phyloP scores from a whole-genome alignment of 2,113 vertebrate genomes.

The Pampusana beccarii region DNA sequence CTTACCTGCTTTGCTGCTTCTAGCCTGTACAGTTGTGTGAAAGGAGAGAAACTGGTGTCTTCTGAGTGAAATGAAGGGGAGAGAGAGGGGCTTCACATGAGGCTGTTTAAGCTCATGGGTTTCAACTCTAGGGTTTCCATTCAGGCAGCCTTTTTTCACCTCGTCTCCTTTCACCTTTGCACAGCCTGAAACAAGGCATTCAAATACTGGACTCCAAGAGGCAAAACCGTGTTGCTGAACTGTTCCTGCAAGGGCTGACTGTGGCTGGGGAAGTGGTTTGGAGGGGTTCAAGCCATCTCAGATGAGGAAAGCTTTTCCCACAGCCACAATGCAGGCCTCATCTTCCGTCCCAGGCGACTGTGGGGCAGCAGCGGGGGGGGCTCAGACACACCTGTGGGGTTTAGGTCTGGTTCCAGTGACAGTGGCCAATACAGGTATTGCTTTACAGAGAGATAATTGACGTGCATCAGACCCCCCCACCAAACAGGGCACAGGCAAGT shows the following conservation, averaged over 20 bases:
- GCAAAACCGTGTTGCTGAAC: background rate
- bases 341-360: background rate
- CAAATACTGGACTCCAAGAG: background rate
- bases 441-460: background rate
- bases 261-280: background rate
- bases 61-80: too few relatives aligned
- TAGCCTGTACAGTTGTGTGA: fast-evolving
- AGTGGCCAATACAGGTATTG: fast-evolving
- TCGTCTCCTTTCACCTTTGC: background rate
- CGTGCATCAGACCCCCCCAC: fast-evolving
- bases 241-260: background rate
- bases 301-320: background rate
- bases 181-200: background rate
- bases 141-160: background rate
- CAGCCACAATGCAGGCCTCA: background rate
- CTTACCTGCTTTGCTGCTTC: background rate
- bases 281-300: background rate
- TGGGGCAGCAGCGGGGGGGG: background rate
- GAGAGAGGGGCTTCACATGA: too few relatives aligned
- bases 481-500: background rate
- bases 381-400: background rate
- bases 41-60: too few relatives aligned
- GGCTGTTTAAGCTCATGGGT: too few relatives aligned
- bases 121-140: background rate
- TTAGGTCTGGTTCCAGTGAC: background rate